Base-by-base conservation (phyloP, 2,113 vertebrate genomes). In the Stigmatopora argus region DNA sequence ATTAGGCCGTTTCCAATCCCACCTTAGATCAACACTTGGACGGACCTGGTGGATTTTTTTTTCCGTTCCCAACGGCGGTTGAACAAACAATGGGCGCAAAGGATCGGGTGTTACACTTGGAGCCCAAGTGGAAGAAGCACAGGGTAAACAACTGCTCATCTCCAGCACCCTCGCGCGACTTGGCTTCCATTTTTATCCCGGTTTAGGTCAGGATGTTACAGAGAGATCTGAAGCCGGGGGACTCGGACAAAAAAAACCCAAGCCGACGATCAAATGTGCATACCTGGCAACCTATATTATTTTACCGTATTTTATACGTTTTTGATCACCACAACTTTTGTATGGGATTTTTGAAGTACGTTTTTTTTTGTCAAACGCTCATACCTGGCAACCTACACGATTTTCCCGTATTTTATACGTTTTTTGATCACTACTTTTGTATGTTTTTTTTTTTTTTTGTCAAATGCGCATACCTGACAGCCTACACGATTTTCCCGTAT, bases 81-180 rank as follows among this genome's bases (percentile, higher is more conserved):
- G 86, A 91, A 90, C 85, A 92, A 91, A 90, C 86, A 86, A 86
- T 87, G 80, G 85, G 86, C 92, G 91, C 89, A 91, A 90, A 91
- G 88, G 87, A 88, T 90, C 89, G 90, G 89, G 86, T 91, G 90
- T 83, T 89, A 86, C 79, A 71, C 87, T 87, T 79, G 80, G 84
- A 78, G 72, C 82, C 75, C 76, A 81, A 78, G 6, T 67, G 31
- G 64, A 78, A 83, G 80, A 80, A 83, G 80, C 72, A 71, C 76
- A 86, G 83, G 85, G 89, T 91, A 91, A 92, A 90, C 85, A 91
- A 90, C 81, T 88, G 83, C 86, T 89, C 88, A 85, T 88, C 58
- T 45, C 19, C 19, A 3, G 59, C 58, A 35, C 31, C 57, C 57
- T 14, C 11, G 11, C 38, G n/a, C n/a, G 44, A 61, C 21, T 35